These are phyloP conservation scores for Neopelma chrysocephalum DNA, from an alignment of 2,797 vertebrate genomes.

Conservation along the genomic window DNA sequence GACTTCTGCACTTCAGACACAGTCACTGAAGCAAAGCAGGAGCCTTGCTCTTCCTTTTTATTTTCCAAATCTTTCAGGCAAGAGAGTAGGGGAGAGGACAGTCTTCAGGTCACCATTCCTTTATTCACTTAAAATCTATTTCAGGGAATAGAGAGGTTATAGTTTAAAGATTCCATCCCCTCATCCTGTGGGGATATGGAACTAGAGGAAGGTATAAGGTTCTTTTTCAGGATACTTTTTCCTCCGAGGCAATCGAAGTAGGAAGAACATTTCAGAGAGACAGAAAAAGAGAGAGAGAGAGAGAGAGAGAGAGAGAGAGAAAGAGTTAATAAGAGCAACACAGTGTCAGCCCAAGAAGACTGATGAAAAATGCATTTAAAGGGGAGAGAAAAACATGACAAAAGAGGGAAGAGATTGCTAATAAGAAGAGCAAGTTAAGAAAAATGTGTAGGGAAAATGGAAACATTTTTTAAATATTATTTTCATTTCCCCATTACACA, in stretches of 20 bases:
- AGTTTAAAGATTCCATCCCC: background rate
- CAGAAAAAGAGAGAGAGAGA: no score
- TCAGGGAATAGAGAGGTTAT: background rate
- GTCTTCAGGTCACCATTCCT: background rate
- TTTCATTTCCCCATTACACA: background rate
- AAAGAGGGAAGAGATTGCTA: background rate
- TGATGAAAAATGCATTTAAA: background rate
- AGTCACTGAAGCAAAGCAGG: background rate
- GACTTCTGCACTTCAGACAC: background rate
- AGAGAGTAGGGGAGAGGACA: background rate
- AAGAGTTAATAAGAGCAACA: background rate
- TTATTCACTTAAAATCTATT: constrained; percentile 37
- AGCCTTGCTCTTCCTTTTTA: background rate
- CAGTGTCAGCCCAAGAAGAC: background rate
- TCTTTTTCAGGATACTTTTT: background rate
- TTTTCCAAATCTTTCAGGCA: background rate
- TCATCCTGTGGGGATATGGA: background rate
- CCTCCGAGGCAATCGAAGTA: background rate
- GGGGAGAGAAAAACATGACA: background rate
- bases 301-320: background rate
- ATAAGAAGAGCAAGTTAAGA: background rate
- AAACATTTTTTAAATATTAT: background rate
- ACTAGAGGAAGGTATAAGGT: background rate
- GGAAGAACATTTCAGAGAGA: background rate
- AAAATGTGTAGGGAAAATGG: background rate